These are phyloP conservation scores for Vespertilio murinus DNA, from an alignment of 2,797 vertebrate species.

Conservation along the genomic window DNA sequence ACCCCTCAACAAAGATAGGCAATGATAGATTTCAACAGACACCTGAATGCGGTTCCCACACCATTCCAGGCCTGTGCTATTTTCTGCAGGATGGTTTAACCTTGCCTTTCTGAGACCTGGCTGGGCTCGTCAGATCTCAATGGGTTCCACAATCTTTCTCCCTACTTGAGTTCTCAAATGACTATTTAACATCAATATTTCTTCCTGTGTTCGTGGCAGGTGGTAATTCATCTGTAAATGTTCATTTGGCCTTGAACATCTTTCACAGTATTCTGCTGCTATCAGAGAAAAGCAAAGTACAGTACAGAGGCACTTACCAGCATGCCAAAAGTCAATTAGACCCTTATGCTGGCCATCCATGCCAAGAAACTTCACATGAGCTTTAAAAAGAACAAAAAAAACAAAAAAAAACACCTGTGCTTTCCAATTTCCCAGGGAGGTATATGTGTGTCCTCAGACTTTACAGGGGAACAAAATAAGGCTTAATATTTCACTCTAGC, in stretches of 20 bases:
- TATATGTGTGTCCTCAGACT: conserved; percentile 15
- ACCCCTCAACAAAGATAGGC: background rate
- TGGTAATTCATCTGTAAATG: conserved; percentile 66
- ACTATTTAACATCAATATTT: conserved; percentile 54
- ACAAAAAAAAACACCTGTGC: background rate
- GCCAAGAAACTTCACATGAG: conserved; percentile 64
- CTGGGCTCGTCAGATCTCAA: background rate
- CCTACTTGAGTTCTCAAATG: conserved; percentile 46
- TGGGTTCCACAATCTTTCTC: background rate
- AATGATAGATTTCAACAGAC: background rate
- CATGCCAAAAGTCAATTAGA: conserved; percentile 58
- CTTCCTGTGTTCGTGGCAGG: conserved; percentile 61
- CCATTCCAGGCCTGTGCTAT: background rate
- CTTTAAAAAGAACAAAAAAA: background rate
- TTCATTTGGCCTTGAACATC: conserved; percentile 66
- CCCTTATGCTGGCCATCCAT: conserved; percentile 23
- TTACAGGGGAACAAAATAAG: background rate
- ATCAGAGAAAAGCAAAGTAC: conserved; percentile 17
- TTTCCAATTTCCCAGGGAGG: conserved; percentile 55
- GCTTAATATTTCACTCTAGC: conserved; percentile 4
- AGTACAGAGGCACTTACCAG: background rate
- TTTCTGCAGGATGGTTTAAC: conserved; percentile 1
- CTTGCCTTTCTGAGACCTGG: conserved; percentile 4
- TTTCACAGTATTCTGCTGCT: conserved; percentile 46
- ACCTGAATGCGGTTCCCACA: background rate